Evolutionary conservation across 1,140 invertebrate genomes (phyloP).

Genomic region (Solenopsis fugax): DNA sequence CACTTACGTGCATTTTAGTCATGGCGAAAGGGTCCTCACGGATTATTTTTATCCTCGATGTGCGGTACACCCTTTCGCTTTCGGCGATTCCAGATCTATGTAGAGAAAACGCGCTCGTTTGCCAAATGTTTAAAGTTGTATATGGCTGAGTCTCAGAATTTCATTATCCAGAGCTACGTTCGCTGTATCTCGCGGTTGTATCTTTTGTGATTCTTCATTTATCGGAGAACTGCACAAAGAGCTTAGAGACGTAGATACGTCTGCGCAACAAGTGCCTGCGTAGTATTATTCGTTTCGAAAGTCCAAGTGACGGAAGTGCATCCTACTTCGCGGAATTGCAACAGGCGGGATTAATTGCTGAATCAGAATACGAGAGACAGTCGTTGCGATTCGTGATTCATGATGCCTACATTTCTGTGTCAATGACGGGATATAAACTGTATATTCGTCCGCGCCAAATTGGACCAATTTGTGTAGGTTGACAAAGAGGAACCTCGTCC

Average conservation of each 20-base stretch:
- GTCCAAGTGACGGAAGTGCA: slow-evolving; percentile 55
- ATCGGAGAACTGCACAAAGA: slow-evolving; percentile 4
- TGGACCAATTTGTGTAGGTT: slow-evolving; percentile 25
- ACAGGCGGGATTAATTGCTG: slow-evolving; percentile 66
- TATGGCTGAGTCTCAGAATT: neutral
- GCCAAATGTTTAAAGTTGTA: neutral
- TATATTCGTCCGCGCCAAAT: slow-evolving; percentile 39
- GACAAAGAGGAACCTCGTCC: slow-evolving; percentile 15
- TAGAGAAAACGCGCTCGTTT: neutral
- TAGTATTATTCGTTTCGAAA: slow-evolving; percentile 45
- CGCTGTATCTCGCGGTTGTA: neutral
- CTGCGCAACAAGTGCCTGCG: slow-evolving; percentile 34
- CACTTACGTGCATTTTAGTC: slow-evolving; percentile 77
- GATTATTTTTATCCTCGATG: slow-evolving; percentile 77
- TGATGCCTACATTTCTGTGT: slow-evolving; percentile 59
- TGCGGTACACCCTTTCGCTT: slow-evolving; percentile 68
- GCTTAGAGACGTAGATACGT: neutral
- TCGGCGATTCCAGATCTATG: neutral
- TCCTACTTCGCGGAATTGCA: slow-evolving; percentile 28
- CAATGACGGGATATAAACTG: slow-evolving; percentile 54
- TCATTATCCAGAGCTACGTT: neutral
- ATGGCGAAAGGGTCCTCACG: slow-evolving; percentile 76
- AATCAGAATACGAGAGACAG: slow-evolving; percentile 68
- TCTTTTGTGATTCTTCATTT: neutral
- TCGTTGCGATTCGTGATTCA: slow-evolving; percentile 63